phyloP scores from a whole-genome alignment of 2,888 invertebrate genomes.

The Meganola albula region DNA sequence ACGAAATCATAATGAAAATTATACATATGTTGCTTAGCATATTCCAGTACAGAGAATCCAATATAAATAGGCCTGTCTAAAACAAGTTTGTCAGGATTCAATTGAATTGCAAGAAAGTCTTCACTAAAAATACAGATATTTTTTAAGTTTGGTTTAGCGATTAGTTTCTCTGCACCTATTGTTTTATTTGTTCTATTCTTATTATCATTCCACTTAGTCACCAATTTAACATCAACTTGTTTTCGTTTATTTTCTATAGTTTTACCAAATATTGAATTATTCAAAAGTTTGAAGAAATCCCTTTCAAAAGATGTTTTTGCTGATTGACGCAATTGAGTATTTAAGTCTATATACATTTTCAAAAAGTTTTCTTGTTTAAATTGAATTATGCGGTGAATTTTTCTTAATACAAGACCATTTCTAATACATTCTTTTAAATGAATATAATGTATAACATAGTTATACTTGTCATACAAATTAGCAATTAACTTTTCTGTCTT shows the following conservation, averaged over 20 bases:
- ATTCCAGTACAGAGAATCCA: constrained; percentile 4
- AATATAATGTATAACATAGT: constrained; percentile 6
- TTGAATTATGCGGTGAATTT: constrained; percentile 30
- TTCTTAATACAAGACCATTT: constrained; percentile 11
- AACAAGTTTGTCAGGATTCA: not conserved
- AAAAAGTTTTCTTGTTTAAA: constrained; percentile 35
- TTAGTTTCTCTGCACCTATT: constrained; percentile 3
- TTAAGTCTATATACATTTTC: constrained; percentile 23
- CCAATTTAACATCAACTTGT: constrained; percentile 5
- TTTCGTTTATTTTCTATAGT: constrained; percentile 10
- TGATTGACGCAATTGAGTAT: not conserved
- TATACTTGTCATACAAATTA: constrained; percentile 1
- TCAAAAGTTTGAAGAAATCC: constrained; percentile 9
- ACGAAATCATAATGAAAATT: not conserved
- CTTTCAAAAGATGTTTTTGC: constrained; percentile 3
- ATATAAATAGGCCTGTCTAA: constrained; percentile 5
- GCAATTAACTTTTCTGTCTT: not conserved
- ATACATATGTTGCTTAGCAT: constrained; percentile 2
- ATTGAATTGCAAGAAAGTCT: constrained; percentile 3
- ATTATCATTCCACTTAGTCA: not conserved
- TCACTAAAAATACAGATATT: not conserved
- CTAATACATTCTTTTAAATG: not conserved
- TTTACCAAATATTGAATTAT: constrained; percentile 11
- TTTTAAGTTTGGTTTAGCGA: not conserved
- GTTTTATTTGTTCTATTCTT: not conserved